phyloP scores from a whole-genome alignment of 1,140 invertebrate species.

The Saccostrea glomerata region DNA sequence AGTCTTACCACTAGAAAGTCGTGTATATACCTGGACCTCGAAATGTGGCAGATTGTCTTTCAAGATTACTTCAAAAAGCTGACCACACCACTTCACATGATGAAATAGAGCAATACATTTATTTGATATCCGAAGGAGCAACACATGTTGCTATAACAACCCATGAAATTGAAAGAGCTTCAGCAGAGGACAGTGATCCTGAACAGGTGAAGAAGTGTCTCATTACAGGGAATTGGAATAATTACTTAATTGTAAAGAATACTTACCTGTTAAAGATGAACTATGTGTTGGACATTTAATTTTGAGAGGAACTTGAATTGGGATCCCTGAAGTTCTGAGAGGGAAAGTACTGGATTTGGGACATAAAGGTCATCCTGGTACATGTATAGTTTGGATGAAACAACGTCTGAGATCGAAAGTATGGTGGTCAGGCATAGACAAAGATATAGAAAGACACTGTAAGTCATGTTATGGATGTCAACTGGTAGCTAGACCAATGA shows the following conservation, averaged over 20 bases:
- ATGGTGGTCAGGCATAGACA: too few species aligned
- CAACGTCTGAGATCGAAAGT: neutral
- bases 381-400: slow-evolving; percentile 38
- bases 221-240: too few species aligned
- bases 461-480: too few species aligned
- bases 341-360: slow-evolving; percentile 7
- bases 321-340: neutral
- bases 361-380: slow-evolving; percentile 43
- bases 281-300: neutral
- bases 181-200: too few species aligned
- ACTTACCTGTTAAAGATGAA: neutral
- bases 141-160: neutral
- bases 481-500: too few species aligned
- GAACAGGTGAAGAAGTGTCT: too few species aligned
- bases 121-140: neutral
- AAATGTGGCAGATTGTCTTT: too few species aligned
- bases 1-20: neutral
- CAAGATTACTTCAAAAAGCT: too few species aligned
- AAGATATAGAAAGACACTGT: too few species aligned
- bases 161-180: too few species aligned
- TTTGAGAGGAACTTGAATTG: slow-evolving; percentile 35
- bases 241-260: too few species aligned
- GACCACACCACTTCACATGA: neutral
- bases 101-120: neutral
- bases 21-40: neutral